These are phyloP conservation scores for Cyrtorhinus lividipennis DNA, from an alignment of 1,140 invertebrate genomes.

Conservation along the genomic window DNA sequence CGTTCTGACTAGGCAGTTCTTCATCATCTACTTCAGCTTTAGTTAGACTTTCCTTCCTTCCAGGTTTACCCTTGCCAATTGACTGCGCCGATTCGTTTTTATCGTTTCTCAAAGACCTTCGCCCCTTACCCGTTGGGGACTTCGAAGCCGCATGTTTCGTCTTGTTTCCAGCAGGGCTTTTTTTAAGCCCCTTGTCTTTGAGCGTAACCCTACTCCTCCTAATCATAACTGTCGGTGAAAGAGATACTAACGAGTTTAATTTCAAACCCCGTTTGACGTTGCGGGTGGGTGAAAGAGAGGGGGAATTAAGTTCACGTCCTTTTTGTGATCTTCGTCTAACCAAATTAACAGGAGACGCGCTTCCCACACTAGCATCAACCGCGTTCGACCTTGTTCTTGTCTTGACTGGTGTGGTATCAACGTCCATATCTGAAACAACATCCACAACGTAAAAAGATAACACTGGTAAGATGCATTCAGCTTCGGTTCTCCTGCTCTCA, in stretches of 20 bases:
- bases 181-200: neutral
- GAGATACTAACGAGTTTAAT: too few relatives aligned
- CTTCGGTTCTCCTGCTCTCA: too few relatives aligned
- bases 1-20: neutral
- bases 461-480: too few relatives aligned
- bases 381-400: neutral
- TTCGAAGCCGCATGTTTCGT: neutral
- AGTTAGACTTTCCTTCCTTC: neutral
- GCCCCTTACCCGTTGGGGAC: too few relatives aligned
- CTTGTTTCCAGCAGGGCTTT: neutral
- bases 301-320: too few relatives aligned
- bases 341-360: neutral
- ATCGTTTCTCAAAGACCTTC: neutral
- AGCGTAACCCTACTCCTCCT: neutral
- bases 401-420: neutral
- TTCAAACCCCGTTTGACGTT: too few relatives aligned
- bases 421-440: neutral
- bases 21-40: neutral
- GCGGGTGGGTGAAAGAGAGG: too few relatives aligned
- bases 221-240: neutral
- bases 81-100: neutral
- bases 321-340: neutral
- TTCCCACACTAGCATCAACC: neutral
- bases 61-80: neutral
- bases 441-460: too few relatives aligned